Evolutionary conservation across 2,113 vertebrate genomes (phyloP).

Genomic region (Dicentrarchus labrax): DNA sequence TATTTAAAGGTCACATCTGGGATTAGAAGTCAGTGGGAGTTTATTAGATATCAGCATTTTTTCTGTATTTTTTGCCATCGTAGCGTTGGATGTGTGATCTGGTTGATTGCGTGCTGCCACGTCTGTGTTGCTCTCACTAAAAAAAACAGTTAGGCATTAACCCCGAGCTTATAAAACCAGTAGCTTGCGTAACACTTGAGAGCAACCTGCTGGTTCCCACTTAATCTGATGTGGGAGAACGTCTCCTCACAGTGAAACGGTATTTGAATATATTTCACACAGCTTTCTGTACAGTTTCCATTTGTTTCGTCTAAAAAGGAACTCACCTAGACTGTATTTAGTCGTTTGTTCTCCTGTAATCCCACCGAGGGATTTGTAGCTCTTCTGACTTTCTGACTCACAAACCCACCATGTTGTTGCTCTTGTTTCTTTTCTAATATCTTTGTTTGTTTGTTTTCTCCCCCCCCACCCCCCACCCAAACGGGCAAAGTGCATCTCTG

Average conservation of each 20-base stretch:
- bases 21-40: constrained; percentile 30
- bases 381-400: constrained; percentile 13
- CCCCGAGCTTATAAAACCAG: constrained; percentile 24
- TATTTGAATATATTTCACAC: constrained; percentile 21
- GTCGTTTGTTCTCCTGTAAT: constrained; percentile 36
- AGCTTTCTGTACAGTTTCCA: constrained; percentile 33
- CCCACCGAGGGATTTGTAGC: constrained; percentile 27
- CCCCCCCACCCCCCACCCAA: constrained; percentile 11
- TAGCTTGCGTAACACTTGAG: constrained; percentile 39
- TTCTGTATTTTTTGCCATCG: not conserved
- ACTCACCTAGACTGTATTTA: constrained; percentile 25
- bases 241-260: not conserved
- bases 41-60: constrained; percentile 9
- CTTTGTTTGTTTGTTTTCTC: constrained; percentile 41
- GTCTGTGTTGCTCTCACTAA: constrained; percentile 22
- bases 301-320: constrained; percentile 19
- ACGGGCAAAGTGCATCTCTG: constrained; percentile 56
- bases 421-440: constrained; percentile 41
- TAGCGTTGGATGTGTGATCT: constrained; percentile 21
- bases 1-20: constrained; percentile 47
- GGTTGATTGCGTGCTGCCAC: constrained; percentile 21
- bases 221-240: not conserved
- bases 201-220: not conserved
- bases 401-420: not conserved
- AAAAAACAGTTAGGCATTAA: constrained; percentile 50